Evolutionary conservation across 2,113 vertebrate species (phyloP), one percentile per base, ranked within the genome.

Genomic region (Electrona antarctica): DNA sequence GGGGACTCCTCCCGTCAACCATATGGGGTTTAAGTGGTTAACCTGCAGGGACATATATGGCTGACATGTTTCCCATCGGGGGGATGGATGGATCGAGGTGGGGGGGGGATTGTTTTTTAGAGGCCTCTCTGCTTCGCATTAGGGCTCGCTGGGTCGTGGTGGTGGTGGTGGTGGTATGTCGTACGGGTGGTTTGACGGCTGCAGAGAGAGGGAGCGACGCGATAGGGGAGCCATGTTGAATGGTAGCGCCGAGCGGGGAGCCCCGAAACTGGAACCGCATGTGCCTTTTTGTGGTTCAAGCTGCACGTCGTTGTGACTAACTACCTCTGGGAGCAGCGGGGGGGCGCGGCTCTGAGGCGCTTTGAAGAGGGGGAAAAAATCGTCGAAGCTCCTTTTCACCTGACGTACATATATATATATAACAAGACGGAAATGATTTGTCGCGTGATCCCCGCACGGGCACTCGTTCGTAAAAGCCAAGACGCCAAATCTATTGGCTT

Each of bases 251-350:
- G 5, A 41, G 33, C 33, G 33, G 33, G 69, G 56, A 45, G 21
- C 21, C 21, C 67, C 80, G 83, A 89, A 92, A 92, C 87, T 88
- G 50, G 87, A 92, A 92, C 88, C 91, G 21, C 21, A 92, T 90
- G 84, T 91, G 87, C 81, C 21, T 21, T 63, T 69, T 72, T 87
- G 85, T 68, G 87, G 90, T 87, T 73, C 77, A 81, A 41, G 33
- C 33, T 41, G 71, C 77, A 65, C 63, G 67, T 82, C 86, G 85
- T 86, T 87, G 78, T 82, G 85, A 88, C 87, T 88, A 90, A 90
- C 85, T 81, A 84, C 87, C 76, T 86, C 65, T 72, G 83, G 85
- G 85, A 86, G 72, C 81, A 47, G 15, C 45, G 56, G 11, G 33
- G 7, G 54, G 54, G 52, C 4, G 64, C 7, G 21, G 11, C n/a